Evolutionary conservation across 2,888 invertebrate genomes (phyloP).

Genomic region (Eristalis pertinax): DNA sequence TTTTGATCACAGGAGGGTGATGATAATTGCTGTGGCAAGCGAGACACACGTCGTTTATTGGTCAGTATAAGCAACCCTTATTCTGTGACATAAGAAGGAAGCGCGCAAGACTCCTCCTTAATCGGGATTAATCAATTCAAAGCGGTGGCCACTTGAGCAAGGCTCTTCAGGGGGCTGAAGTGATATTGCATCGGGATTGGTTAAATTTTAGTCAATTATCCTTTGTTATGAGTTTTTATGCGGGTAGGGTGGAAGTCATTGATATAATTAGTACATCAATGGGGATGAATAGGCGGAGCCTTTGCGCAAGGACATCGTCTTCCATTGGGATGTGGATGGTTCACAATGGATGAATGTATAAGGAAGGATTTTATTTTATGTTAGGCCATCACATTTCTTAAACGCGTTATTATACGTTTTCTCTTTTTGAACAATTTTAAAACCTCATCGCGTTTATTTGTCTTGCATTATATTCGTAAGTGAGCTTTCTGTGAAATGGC

Average conservation of each 20-base stretch:
- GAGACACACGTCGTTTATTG: constrained; percentile 51
- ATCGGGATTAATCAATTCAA: constrained; percentile 32
- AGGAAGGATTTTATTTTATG: not conserved
- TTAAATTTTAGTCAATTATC: constrained; percentile 46
- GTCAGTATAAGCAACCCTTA: constrained; percentile 46
- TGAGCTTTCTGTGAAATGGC: too few species aligned
- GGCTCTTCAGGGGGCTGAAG: constrained; percentile 3
- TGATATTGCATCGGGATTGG: constrained; percentile 36
- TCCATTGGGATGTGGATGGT: constrained; percentile 11
- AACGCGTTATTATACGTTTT: too few species aligned
- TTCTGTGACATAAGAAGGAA: constrained; percentile 29
- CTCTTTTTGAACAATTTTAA: too few species aligned
- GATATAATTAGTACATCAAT: constrained; percentile 17
- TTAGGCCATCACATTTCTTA: too few species aligned
- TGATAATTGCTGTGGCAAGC: constrained; percentile 52
- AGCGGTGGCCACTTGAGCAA: constrained; percentile 3
- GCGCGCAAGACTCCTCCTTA: constrained; percentile 57
- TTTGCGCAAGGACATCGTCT: constrained; percentile 66
- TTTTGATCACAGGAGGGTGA: constrained; percentile 26
- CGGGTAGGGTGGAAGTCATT: not conserved
- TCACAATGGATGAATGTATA: constrained; percentile 23
- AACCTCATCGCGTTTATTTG: too few species aligned
- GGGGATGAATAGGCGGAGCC: constrained; percentile 51
- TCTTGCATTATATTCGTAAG: too few species aligned
- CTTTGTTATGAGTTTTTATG: constrained; percentile 6